Conservation (phyloP, 2,888 invertebrate genomes). For the Troglohyphantes excavatus region DNA sequence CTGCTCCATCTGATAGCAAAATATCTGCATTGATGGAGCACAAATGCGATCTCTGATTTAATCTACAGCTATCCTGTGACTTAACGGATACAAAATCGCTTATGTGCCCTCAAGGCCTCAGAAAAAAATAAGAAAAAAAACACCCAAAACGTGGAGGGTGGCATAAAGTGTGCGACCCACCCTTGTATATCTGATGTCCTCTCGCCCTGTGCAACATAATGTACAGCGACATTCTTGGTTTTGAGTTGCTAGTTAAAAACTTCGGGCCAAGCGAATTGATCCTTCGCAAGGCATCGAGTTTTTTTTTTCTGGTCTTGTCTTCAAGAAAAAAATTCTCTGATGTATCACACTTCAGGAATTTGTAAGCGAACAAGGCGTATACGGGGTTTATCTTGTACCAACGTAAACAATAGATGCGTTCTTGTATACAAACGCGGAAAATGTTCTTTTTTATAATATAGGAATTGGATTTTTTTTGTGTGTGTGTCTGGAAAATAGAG, state of each 20-base stretch:
- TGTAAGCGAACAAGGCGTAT: neutral
- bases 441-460: neutral
- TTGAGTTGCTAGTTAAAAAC: constrained; percentile 32
- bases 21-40: neutral
- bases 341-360: constrained; percentile 1
- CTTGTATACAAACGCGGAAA: neutral
- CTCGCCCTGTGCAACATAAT: too few species aligned
- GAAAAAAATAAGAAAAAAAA: neutral
- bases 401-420: neutral
- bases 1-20: neutral
- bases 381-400: neutral
- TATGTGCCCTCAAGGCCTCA: neutral
- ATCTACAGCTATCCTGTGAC: neutral
- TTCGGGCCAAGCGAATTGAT: neutral
- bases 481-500: too few species aligned
- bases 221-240: constrained; percentile 17
- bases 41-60: neutral
- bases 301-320: neutral
- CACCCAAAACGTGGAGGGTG: neutral
- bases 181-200: neutral
- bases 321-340: neutral
- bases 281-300: neutral
- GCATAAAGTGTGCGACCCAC: neutral
- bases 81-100: constrained; percentile 18
- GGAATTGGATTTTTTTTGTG: too few species aligned